A percentile compares a stretch with the other conserved stretches of the same genome.
Conservation (phyloP, 2,113 vertebrate genomes). For the Hemiprocne comata region DNA sequence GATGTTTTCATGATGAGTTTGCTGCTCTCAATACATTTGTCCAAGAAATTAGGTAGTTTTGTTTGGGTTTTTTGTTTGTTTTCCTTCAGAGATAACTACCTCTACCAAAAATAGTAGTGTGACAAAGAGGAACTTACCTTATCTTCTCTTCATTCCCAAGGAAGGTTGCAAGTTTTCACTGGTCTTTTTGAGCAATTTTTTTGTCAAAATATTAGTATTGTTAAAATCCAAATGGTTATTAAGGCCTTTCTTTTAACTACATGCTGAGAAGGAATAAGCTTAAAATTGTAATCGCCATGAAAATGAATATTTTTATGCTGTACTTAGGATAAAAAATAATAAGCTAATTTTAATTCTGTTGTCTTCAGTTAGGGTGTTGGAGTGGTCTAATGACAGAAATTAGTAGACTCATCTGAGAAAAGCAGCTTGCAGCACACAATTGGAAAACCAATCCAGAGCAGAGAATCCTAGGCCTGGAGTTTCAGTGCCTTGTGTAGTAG, state of each 20-base stretch:
- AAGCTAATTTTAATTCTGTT: neutral
- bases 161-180: neutral
- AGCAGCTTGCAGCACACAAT: neutral
- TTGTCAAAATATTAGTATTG: neutral
- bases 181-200: neutral
- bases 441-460: neutral
- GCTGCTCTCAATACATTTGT: neutral
- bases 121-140: neutral
- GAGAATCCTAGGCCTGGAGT: neutral
- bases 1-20: neutral
- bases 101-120: neutral
- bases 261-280: neutral
- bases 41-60: neutral
- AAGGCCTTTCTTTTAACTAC: neutral
- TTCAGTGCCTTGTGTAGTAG: neutral
- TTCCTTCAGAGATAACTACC: neutral
- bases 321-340: slow-evolving; percentile 22
- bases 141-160: neutral
- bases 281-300: neutral
- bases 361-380: neutral
- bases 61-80: too few species aligned
- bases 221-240: neutral
- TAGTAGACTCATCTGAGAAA: slow-evolving; percentile 5
- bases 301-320: neutral
- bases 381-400: neutral